These are phyloP conservation scores for Xanthorhoe designata DNA, from an alignment of 2,888 invertebrate genomes.

Conservation along the genomic window DNA sequence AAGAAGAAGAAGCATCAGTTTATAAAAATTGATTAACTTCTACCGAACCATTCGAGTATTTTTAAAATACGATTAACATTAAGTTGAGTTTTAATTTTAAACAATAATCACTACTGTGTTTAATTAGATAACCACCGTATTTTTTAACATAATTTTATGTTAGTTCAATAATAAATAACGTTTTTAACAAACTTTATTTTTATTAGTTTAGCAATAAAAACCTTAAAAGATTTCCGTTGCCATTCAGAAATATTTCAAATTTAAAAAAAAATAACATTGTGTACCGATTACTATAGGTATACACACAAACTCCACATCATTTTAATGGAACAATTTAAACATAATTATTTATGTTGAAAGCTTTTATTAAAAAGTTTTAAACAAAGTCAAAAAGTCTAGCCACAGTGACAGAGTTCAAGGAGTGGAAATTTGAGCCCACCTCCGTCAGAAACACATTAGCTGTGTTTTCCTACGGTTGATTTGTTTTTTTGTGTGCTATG, in stretches of 20 bases:
- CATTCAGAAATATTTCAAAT: too few species aligned
- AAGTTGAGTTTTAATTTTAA: slow-evolving; percentile 14
- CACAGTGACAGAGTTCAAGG: slow-evolving; percentile 23
- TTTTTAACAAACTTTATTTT: slow-evolving; percentile 8
- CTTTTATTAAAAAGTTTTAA: background rate
- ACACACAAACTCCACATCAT: too few species aligned
- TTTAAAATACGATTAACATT: background rate
- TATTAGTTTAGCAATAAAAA: background rate
- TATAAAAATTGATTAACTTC: slow-evolving; percentile 69
- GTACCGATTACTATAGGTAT: too few species aligned
- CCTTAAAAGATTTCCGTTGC: too few species aligned
- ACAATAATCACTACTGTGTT: slow-evolving; percentile 26
- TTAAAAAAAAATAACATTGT: too few species aligned
- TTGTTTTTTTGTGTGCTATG: slow-evolving; percentile 41
- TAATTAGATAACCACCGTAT: slow-evolving; percentile 35
- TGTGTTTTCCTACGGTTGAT: slow-evolving; percentile 34
- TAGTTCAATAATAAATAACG: slow-evolving; percentile 33
- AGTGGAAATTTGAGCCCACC: slow-evolving; percentile 26
- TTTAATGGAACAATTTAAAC: too few species aligned
- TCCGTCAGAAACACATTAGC: slow-evolving; percentile 40
- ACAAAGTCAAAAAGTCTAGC: slow-evolving; percentile 9
- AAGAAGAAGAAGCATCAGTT: slow-evolving; percentile 86
- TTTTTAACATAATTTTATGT: slow-evolving; percentile 27
- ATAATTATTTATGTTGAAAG: background rate
- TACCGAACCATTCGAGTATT: background rate